phyloP scores from a whole-genome alignment of 2,888 invertebrate genomes.

The Euproctis similis region DNA sequence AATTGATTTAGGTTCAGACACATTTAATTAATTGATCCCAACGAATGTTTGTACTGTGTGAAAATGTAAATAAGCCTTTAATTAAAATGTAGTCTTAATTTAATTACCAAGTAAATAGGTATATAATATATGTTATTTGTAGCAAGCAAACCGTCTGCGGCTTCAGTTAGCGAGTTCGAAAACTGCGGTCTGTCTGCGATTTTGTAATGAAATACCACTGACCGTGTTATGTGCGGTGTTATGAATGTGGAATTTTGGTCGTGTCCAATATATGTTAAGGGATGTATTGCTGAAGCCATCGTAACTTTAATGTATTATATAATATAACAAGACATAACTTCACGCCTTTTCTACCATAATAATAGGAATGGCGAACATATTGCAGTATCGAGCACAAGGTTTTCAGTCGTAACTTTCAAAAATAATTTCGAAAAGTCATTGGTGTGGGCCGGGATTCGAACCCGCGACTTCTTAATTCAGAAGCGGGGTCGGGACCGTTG shows the following conservation, averaged over 20 bases:
- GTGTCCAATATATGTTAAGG: too few species aligned
- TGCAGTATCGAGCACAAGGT: too few species aligned
- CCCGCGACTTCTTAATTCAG: too few species aligned
- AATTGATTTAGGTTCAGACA: slow-evolving; percentile 15
- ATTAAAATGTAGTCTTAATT: slow-evolving; percentile 27
- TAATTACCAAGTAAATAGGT: not conserved
- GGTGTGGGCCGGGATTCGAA: too few species aligned
- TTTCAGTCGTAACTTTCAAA: too few species aligned
- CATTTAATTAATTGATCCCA: slow-evolving; percentile 26
- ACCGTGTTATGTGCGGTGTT: slow-evolving; percentile 5
- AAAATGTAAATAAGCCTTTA: slow-evolving; percentile 30
- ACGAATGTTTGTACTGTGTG: slow-evolving; percentile 24
- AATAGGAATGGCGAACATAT: too few species aligned
- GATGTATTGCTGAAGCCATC: too few species aligned
- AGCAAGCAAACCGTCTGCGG: slow-evolving; percentile 18
- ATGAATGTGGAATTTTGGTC: not conserved
- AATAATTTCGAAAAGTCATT: too few species aligned
- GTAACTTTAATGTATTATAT: too few species aligned
- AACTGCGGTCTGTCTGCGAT: slow-evolving; percentile 11
- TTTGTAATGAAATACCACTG: slow-evolving; percentile 17
- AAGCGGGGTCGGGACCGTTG: too few species aligned
- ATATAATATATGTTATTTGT: slow-evolving; percentile 4
- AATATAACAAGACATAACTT: too few species aligned
- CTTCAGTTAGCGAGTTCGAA: slow-evolving; percentile 11
- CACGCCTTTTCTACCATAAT: too few species aligned